Percentiles rank a stretch among this genome's conserved stretches.
phyloP scores from a whole-genome alignment of 1,140 invertebrate species.

The Solenopsis invicta region DNA sequence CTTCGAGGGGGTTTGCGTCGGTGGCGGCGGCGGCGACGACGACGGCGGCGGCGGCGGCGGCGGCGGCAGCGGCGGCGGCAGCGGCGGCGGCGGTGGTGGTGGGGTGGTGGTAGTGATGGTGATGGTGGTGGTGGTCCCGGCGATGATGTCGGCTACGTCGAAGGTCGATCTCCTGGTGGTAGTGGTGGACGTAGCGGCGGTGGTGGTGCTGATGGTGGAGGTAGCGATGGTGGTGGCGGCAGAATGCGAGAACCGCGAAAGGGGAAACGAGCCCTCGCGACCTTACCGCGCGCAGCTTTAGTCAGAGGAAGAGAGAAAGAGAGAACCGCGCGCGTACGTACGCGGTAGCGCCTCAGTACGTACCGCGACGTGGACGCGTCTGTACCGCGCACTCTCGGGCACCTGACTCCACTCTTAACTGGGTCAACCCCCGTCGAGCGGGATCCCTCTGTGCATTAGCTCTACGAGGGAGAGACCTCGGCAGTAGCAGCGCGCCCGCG shows the following conservation, averaged over 20 bases:
- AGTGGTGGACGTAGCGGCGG: conserved; percentile 7
- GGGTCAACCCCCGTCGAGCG: conserved; percentile 72
- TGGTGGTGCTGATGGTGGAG: background rate
- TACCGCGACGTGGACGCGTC: conserved; percentile 81
- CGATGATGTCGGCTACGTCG: conserved; percentile 50
- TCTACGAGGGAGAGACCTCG: conserved; percentile 60
- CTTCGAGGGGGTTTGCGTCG: conserved; percentile 24
- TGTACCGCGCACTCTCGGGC: conserved; percentile 81
- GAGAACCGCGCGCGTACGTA: conserved; percentile 2
- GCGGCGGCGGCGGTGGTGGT: conserved; percentile 29
- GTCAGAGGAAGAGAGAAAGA: conserved; percentile 54
- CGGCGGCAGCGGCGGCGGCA: background rate
- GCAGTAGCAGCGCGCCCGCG: conserved; percentile 65
- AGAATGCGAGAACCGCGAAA: conserved; percentile 63
- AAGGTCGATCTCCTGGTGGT: conserved; percentile 56
- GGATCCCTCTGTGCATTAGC: conserved; percentile 53
- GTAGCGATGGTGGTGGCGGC: conserved; percentile 49
- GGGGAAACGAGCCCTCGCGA: conserved; percentile 63
- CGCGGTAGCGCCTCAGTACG: conserved; percentile 72
- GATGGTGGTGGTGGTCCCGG: conserved; percentile 20
- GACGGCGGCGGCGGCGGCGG: conserved; percentile 28
- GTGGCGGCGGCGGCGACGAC: conserved; percentile 3
- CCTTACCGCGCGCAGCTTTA: conserved; percentile 69
- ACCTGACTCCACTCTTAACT: conserved; percentile 65
- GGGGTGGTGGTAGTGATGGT: too few species aligned